These are phyloP conservation scores for Hyposoter didymator DNA, from an alignment of 2,888 invertebrate species.

Conservation along the genomic window DNA sequence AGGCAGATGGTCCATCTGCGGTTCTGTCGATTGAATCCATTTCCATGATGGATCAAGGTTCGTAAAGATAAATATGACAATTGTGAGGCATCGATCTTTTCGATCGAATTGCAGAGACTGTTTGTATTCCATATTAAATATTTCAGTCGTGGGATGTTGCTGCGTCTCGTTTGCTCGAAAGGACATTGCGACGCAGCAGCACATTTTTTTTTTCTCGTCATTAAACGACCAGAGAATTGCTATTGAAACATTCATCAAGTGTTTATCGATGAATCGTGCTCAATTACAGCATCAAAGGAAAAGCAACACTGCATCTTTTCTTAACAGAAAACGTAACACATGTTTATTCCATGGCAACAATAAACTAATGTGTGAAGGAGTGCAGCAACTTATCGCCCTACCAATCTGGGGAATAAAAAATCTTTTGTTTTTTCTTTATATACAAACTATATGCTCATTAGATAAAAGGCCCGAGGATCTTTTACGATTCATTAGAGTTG, in stretches of 20 bases:
- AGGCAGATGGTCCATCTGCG: background rate
- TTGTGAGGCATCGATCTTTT: background rate
- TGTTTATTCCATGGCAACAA: background rate
- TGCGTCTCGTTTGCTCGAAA: background rate
- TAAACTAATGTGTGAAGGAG: background rate
- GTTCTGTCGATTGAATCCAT: background rate
- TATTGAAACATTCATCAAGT: background rate
- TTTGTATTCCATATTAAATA: background rate
- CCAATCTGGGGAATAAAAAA: background rate
- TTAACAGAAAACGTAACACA: background rate
- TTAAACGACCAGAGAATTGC: background rate
- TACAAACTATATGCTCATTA: background rate
- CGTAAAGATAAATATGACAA: background rate
- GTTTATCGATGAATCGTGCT: background rate
- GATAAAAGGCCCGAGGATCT: background rate
- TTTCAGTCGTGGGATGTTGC: background rate
- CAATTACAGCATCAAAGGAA: background rate
- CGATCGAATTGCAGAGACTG: background rate
- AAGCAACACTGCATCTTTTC: background rate
- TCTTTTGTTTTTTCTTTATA: background rate
- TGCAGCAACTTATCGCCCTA: background rate
- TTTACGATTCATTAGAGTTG: background rate
- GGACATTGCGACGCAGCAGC: background rate
- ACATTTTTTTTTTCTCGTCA: background rate
- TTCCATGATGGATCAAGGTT: background rate